Base-by-base conservation (phyloP, 2,888 invertebrate species). In the Trisateles emortualis region DNA sequence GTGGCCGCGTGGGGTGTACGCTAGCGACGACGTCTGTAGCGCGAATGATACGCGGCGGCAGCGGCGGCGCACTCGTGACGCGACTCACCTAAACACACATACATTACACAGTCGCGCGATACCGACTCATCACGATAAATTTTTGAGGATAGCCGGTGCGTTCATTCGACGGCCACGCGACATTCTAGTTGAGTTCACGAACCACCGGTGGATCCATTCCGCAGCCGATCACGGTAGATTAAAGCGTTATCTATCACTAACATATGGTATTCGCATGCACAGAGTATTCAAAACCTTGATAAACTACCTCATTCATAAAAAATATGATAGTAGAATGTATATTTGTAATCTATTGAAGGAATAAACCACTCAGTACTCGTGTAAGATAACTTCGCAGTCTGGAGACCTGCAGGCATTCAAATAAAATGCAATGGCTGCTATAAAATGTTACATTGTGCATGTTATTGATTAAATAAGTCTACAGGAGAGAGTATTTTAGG, bases 41-140 rank as follows among this genome's bases (percentile, higher is more conserved):
- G 86, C 87, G 88, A 92, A 88, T 92, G 92, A 83, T 83, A 83
- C 82, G 84, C 80, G 79, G 70, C 80, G 77, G 74, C 78, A 73
- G 83, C 84, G 84, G 80, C 87, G 88, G 89, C 88, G 90, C 89
- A 87, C 83, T 87, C 83, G 83, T 86, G 79, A 85, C 86, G 87
- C 83, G 83, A 79, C 80, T 77, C 75, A 82, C 79, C 81, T 83
- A 83, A 83, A 79, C 84, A 84, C 84, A 84, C 79, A 82, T 74
- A 77, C 64, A 78, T 76, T 78, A 83, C 76, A 78, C 68, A 77
- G 77, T 67, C 76, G 75, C 84, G 78, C 82, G 82, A 86, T 84
- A 86, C 68, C 73, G 69, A 72, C 71, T 56, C 52, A 78, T 56
- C 52, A 78, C 80, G 83, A 87, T 86, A 88, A 78, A 78, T 83